Evolutionary conservation across 2,888 invertebrate genomes (phyloP), one percentile per base, ranked within the genome.

Genomic region (Brenthis ino): DNA sequence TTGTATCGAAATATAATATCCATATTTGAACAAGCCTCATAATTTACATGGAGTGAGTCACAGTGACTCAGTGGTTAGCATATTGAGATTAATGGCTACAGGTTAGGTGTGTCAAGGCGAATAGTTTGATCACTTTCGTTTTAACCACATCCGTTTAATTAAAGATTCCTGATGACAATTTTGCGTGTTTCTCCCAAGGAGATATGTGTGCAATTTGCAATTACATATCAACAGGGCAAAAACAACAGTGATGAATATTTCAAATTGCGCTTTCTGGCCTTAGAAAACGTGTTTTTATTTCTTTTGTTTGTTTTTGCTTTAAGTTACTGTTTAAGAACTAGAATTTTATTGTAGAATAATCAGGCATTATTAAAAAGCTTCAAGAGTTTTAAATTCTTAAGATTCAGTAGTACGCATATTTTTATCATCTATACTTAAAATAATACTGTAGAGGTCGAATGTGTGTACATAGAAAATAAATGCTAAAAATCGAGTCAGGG

Each of bases 41-140:
- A 16, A 60, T 60, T 60, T 50, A 50, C 55, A 65, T 61, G 56
- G 47, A 20, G 58, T 84, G 83, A 86, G 78, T 85, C 85, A 81
- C 74, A 70, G 65, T 82, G 83, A 85, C 74, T 86, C 85, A 82
- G 79, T 77, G 72, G 73, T 75, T 78, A 80, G 80, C 83, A 81
- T 87, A 87, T 88, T 86, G 83, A 87, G 88, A 89, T 89, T 82
- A 86, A 88, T 88, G 86, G 67, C 67, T 60, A 48, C 48, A 64
- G 69, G 68, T 72, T 72, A 66, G 70, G 70, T 68, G 71, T 65
- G 68, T 71, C 71, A 71, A 71, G 71, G 71, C 47, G 57, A 69
- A 57, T 69, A 20, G 61, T 63, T 57, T 13, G 60, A 47, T 51
- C 68, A 57, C 70, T 71, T 71, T 71, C 70, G 43, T 58, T 65